These are phyloP conservation scores for Bimastos eiseni DNA, from an alignment of 2,888 invertebrate genomes.

Conservation along the genomic window DNA sequence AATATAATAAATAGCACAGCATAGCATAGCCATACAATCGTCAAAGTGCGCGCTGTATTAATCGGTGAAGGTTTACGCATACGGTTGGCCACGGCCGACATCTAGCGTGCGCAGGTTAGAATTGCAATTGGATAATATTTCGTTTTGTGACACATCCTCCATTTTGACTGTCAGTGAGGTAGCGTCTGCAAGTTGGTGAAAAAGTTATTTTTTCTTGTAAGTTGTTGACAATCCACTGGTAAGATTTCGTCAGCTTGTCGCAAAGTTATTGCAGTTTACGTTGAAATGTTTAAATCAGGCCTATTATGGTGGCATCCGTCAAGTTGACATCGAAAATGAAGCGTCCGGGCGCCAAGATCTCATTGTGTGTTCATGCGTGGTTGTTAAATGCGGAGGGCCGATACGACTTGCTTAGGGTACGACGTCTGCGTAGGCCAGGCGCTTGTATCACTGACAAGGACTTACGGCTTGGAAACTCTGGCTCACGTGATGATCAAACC, in stretches of 20 bases:
- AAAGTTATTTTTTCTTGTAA: background rate
- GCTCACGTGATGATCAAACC: background rate
- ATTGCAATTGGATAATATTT: background rate
- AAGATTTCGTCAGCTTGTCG: background rate
- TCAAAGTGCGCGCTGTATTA: too few relatives aligned
- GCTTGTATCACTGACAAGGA: background rate
- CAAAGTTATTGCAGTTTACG: background rate
- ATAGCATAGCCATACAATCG: too few relatives aligned
- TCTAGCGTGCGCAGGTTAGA: background rate
- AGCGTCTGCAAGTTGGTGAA: background rate
- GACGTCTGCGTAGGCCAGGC: conserved; percentile 13
- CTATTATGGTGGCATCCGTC: background rate
- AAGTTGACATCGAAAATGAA: background rate
- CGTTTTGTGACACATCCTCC: background rate
- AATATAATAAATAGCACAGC: too few relatives aligned
- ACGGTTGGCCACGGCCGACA: background rate
- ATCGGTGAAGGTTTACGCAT: too few relatives aligned
- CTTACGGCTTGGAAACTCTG: background rate
- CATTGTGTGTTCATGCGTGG: conserved; percentile 7
- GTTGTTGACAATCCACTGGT: background rate
- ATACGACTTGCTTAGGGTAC: background rate
- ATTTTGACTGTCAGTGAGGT: background rate
- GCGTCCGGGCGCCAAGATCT: conserved; percentile 13
- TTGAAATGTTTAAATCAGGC: background rate
- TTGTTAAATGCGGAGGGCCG: background rate